Conservation (phyloP, 2,113 vertebrate genomes). For the Microcebus griseorufus region DNA sequence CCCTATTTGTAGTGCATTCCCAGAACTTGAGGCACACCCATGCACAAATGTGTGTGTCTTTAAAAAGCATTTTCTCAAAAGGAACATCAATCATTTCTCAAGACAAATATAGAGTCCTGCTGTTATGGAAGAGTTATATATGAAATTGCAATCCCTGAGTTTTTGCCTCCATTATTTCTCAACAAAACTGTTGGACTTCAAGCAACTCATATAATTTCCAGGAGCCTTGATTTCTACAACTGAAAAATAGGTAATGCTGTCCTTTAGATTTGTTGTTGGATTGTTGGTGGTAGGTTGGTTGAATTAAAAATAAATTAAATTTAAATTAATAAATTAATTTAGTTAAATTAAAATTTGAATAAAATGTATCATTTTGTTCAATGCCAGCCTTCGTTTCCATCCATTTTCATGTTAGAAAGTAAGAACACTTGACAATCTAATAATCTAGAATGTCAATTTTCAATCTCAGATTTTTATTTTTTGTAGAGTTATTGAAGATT, state of each 20-base stretch:
- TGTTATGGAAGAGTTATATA: not conserved
- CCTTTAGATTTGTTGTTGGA: not conserved
- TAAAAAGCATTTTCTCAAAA: slow-evolving; percentile 60
- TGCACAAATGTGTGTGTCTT: slow-evolving; percentile 39
- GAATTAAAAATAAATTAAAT: not conserved
- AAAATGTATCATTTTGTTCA: not conserved
- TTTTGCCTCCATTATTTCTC: not conserved
- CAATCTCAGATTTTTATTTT: not conserved
- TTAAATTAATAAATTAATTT: not conserved
- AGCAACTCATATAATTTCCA: not conserved
- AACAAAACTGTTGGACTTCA: not conserved
- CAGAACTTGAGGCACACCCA: slow-evolving; percentile 51
- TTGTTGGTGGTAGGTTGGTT: not conserved
- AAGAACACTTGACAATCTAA: not conserved
- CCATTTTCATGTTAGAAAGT: not conserved
- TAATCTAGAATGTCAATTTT: not conserved
- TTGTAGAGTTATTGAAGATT: not conserved
- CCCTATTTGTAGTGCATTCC: slow-evolving; percentile 9
- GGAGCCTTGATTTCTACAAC: not conserved
- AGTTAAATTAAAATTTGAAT: not conserved
- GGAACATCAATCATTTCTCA: slow-evolving; percentile 62
- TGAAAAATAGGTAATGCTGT: not conserved
- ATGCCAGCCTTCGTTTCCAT: not conserved
- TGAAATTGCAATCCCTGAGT: not conserved
- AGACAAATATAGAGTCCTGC: slow-evolving; percentile 48